Base-by-base conservation (phyloP, 2,888 invertebrate genomes). In the Tribolium freemani region DNA sequence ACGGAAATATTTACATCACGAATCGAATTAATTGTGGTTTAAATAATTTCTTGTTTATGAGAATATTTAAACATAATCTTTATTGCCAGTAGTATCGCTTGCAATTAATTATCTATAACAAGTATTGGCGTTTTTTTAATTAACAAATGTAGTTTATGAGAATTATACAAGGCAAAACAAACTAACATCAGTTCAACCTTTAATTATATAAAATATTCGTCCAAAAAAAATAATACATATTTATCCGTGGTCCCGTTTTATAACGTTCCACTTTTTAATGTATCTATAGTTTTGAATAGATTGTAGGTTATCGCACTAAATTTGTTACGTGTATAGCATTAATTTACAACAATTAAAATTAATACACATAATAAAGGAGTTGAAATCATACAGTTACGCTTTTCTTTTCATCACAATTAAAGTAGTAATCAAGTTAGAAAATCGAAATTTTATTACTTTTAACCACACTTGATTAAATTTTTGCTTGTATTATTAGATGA, bases 401-500 rank as follows among this genome's bases (percentile, higher is more conserved):
- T 66, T 66, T 66, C 53, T 54, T 66, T 66, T 66, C 56, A 45
- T 44, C 31, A 56, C 54, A 56, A 53, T 64, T 54, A 44, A 51
- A 8, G 44, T 51, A 45, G 16, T 54, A 64, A 63, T 16, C 16
- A 8, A 20, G 3, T 58, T 11, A 38, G 38, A 56, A 56, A 13
- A 46, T 46, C 46, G n/a, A 58, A 46, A 46, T n/a, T n/a, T n/a
- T n/a, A n/a, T n/a, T n/a, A n/a, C n/a, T n/a, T n/a, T n/a, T n/a
- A n/a, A n/a, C n/a, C n/a, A n/a, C n/a, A n/a, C n/a, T n/a, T n/a
- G n/a, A n/a, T n/a, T n/a, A n/a, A n/a, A n/a, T n/a, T n/a, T 75
- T 82, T 79, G 79, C 74, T 83, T 89, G 82, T 91, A n/a, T n/a
- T n/a, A n/a, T n/a, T n/a, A 97, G 96, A 88, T 95, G 84, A 94